These are phyloP conservation scores for Porites rus DNA, from an alignment of 92 coral and sea anemone species.

Conservation along the genomic window DNA sequence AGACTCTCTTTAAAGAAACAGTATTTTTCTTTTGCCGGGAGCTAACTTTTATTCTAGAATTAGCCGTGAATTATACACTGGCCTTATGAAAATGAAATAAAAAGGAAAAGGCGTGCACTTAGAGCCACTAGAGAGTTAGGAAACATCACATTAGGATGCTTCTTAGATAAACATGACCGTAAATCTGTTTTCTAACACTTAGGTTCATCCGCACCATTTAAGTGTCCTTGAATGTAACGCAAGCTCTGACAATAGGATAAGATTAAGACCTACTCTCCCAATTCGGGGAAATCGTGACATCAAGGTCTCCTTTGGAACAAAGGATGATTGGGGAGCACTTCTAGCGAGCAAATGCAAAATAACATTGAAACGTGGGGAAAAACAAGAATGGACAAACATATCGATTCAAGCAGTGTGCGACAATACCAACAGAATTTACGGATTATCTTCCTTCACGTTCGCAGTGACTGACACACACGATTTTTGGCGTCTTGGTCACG, in stretches of 20 bases:
- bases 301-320: background rate
- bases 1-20: too few species aligned
- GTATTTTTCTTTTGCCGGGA: too few species aligned
- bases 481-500: background rate
- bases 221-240: conserved; percentile 1
- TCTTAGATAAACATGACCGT: too few species aligned
- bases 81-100: too few species aligned
- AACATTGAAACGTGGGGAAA: background rate
- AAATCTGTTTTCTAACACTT: background rate
- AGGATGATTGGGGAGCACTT: background rate
- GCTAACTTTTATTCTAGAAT: too few species aligned
- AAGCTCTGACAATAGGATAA: background rate
- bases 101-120: too few species aligned
- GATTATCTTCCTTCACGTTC: conserved; percentile 4
- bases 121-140: too few species aligned
- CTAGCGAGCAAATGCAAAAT: background rate
- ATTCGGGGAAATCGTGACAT: background rate
- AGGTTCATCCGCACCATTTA: background rate
- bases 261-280: conserved; percentile 15
- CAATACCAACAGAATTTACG: background rate
- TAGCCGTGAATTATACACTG: too few species aligned
- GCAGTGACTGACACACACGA: background rate
- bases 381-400: background rate
- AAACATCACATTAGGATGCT: too few species aligned
- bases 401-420: conserved; percentile 29